Evolutionary conservation across 2,113 vertebrate species (phyloP).

Genomic region (Camelus dromedarius): DNA sequence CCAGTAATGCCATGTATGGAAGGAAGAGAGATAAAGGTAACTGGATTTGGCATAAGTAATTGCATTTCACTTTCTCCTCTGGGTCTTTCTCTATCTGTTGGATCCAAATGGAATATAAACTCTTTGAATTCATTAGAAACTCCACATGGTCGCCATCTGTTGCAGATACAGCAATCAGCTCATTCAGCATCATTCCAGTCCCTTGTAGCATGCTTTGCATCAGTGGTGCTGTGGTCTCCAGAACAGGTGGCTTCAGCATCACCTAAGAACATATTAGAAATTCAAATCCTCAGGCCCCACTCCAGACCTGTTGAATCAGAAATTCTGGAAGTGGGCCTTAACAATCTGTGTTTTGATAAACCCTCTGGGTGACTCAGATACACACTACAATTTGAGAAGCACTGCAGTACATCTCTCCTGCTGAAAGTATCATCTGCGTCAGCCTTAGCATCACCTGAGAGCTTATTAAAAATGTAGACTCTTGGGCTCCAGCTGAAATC

Average conservation of each 20-base stretch:
- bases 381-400: background rate
- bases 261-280: conserved; percentile 16
- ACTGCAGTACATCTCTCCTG: background rate
- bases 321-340: background rate
- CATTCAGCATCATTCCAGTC: background rate
- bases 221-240: background rate
- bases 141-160: conserved; percentile 65
- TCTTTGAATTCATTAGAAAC: conserved; percentile 65
- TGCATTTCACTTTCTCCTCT: conserved; percentile 47
- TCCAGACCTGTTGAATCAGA: background rate
- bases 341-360: background rate
- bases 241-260: background rate
- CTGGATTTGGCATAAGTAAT: conserved; percentile 52
- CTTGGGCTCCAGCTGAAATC: background rate
- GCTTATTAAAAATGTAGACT: background rate
- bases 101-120: conserved; percentile 40
- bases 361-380: background rate
- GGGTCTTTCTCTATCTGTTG: conserved; percentile 10
- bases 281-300: background rate
- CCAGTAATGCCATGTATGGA: background rate
- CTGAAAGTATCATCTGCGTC: background rate
- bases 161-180: background rate
- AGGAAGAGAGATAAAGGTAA: conserved; percentile 26
- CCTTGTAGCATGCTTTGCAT: background rate
- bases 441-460: background rate